phyloP scores from a whole-genome alignment of 1,140 invertebrate species.

The Euura saliciscinereae region DNA sequence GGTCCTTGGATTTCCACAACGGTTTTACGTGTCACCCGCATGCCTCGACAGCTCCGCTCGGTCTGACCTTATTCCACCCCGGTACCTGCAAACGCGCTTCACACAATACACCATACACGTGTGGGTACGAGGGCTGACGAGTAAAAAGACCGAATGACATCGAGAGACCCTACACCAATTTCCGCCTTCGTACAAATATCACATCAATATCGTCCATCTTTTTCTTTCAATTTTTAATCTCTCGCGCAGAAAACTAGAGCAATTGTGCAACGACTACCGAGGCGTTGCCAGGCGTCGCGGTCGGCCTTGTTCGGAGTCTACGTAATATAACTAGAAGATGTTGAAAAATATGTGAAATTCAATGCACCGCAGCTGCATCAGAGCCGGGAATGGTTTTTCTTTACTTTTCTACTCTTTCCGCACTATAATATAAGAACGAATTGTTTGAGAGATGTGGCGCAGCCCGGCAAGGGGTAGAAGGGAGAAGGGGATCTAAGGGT shows the following conservation, averaged over 20 bases:
- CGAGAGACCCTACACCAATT: too few species aligned
- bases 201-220: too few species aligned
- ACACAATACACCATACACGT: too few species aligned
- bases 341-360: neutral
- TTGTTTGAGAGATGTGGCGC: neutral
- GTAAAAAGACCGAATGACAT: too few species aligned
- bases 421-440: neutral
- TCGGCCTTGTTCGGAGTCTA: too few species aligned
- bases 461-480: neutral
- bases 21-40: neutral
- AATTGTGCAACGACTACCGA: too few species aligned
- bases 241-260: too few species aligned
- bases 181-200: too few species aligned
- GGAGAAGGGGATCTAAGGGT: neutral
- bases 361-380: neutral
- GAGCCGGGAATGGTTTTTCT: neutral
- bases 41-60: neutral
- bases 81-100: neutral
- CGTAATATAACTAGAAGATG: too few species aligned
- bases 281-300: too few species aligned
- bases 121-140: too few species aligned
- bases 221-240: too few species aligned
- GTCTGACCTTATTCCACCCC: neutral
- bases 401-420: neutral
- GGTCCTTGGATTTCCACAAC: neutral